Conservation (phyloP, 2,888 invertebrate species). For the Troglohyphantes excavatus region DNA sequence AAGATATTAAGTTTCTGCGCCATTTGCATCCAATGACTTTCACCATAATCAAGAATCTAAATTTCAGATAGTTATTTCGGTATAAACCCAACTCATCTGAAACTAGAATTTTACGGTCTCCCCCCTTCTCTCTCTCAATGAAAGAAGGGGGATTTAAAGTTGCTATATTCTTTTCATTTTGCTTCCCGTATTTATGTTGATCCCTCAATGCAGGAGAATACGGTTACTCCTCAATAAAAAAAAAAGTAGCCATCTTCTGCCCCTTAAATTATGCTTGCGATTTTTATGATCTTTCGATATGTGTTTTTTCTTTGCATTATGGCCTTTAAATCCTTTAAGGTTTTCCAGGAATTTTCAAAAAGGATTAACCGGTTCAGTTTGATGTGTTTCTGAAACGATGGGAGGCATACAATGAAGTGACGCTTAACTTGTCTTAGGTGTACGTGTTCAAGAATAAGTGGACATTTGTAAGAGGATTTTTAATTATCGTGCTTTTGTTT, state of each 20-base stretch:
- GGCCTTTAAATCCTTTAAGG: constrained; percentile 34
- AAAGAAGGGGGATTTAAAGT: not conserved
- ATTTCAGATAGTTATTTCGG: constrained; percentile 24
- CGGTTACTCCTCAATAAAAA: not conserved
- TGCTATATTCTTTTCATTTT: constrained; percentile 12
- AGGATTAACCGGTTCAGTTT: not conserved
- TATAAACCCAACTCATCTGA: constrained; percentile 41
- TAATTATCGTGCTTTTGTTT: too few relatives aligned
- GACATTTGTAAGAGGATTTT: too few relatives aligned
- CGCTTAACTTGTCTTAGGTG: too few relatives aligned
- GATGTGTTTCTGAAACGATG: not conserved
- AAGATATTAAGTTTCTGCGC: constrained; percentile 21
- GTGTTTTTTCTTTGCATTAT: constrained; percentile 44
- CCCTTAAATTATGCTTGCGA: constrained; percentile 29
- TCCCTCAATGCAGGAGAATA: not conserved
- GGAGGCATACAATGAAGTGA: too few relatives aligned
- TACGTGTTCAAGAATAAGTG: too few relatives aligned
- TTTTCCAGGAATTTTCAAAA: constrained; percentile 29
- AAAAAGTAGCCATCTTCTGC: constrained; percentile 2
- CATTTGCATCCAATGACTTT: constrained; percentile 45
- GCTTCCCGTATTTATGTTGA: constrained; percentile 44
- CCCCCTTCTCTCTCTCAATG: not conserved
- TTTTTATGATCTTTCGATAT: constrained; percentile 54
- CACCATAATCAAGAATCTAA: constrained; percentile 47
- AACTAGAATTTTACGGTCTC: constrained; percentile 45